Evolutionary conservation across 2,888 invertebrate genomes (phyloP).

Genomic region (Cheiracanthium punctorium): DNA sequence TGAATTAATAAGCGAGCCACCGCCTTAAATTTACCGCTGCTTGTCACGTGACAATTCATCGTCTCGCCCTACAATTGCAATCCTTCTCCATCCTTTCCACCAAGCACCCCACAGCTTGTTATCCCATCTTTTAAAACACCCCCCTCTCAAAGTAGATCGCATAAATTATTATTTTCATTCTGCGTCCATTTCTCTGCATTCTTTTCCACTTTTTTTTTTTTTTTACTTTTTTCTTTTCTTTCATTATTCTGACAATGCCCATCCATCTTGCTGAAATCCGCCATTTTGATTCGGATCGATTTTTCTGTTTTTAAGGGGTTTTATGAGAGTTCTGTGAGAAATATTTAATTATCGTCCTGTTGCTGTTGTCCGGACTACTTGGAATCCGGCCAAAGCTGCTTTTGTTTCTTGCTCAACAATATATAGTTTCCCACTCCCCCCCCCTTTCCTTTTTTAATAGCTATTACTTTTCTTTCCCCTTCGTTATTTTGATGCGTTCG

Average conservation of each 20-base stretch:
- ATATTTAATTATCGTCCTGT: conserved; percentile 53
- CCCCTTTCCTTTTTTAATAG: too few relatives aligned
- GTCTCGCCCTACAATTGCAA: neutral
- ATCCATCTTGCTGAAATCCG: conserved; percentile 15
- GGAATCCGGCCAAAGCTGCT: conserved; percentile 24
- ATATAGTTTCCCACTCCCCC: too few relatives aligned
- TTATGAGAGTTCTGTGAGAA: conserved; percentile 25
- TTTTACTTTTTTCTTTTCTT: neutral
- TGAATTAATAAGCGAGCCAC: conserved; percentile 9
- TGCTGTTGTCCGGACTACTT: conserved; percentile 35
- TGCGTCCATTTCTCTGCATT: neutral
- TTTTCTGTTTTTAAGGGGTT: neutral
- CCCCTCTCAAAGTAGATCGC: neutral
- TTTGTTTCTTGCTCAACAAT: too few relatives aligned
- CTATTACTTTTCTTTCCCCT: too few relatives aligned
- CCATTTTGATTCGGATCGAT: conserved; percentile 27
- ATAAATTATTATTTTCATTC: conserved; percentile 23
- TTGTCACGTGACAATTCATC: conserved; percentile 8
- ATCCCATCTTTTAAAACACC: conserved; percentile 16
- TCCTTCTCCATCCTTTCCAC: conserved; percentile 9
- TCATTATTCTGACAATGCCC: conserved; percentile 4
- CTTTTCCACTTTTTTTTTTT: neutral
- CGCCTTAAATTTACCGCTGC: conserved; percentile 3
- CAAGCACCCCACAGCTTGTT: conserved; percentile 5
- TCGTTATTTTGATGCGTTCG: too few relatives aligned